Base-by-base conservation (phyloP, 2,888 invertebrate genomes). In the Metellina segmentata region DNA sequence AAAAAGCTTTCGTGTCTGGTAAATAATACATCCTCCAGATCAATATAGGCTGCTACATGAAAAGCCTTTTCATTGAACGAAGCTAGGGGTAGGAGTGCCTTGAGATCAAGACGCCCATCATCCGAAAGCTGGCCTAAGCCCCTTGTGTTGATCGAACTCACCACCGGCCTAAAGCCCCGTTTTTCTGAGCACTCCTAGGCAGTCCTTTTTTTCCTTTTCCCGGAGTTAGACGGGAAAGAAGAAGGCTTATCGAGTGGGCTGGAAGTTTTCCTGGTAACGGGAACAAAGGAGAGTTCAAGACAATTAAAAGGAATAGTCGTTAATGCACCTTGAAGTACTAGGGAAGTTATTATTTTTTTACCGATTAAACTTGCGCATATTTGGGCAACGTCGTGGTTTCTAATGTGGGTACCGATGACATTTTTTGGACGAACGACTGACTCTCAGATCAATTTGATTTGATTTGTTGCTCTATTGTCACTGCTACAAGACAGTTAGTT, bases 21-120 rank as follows among this genome's bases (percentile, higher is more conserved):
- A 90, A 90, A 90, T 90, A 90, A 90, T 90, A 75, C 90, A 90
- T 91, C 53, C 81, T 81, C 52, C 71, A 81, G 91, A 91, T 91
- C 91, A 91, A 91, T 91, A 91, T 20, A 78, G 81, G 83, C 75
- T 72, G 83, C 82, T 91, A 91, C 91, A 91, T 71, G 91, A 91
- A 91, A 91, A 91, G 82, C 91, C 91, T 91, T 87, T 91, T 91
- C 91, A 91, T 91, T 91, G 91, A 91, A 87, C 87, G 83, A 49
- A 53, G 53, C 34, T 34, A 19, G 19, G 61, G 71, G 81, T 78
- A 51, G 72, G 77, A 82, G 87, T 83, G 77, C 61, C 61, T 13
- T 48, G 79, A 91, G 91, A 87, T 87, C 82, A 91, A 77, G 83
- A 69, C 83, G 87, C 91, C 91, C 86, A 91, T 91, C 91, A 91